These are phyloP conservation scores for Eleginops maclovinus DNA, from an alignment of 2,113 vertebrate species.

Conservation along the genomic window DNA sequence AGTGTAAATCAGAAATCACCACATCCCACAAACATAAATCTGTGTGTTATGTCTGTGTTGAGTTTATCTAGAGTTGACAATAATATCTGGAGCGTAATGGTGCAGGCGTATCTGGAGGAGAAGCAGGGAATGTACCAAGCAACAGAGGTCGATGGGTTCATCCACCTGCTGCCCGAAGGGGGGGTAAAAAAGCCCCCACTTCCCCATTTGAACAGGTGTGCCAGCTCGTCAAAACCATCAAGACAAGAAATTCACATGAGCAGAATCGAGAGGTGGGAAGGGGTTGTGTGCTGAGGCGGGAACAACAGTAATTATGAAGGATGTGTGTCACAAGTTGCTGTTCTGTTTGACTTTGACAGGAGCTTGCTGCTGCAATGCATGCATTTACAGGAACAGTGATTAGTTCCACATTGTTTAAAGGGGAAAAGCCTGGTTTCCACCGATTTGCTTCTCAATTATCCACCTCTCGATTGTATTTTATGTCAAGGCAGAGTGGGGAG, in stretches of 20 bases:
- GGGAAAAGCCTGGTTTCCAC: constrained; percentile 13
- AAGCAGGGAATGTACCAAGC: constrained; percentile 24
- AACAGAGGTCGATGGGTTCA: constrained; percentile 57
- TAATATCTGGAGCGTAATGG: not conserved
- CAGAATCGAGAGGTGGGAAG: constrained; percentile 14
- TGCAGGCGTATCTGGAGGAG: not conserved
- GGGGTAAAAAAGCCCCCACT: constrained; percentile 18
- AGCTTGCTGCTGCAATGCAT: not conserved
- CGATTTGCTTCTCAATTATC: constrained; percentile 41
- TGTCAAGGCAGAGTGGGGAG: not conserved
- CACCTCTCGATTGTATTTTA: constrained; percentile 25
- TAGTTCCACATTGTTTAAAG: constrained; percentile 33
- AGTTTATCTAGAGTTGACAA: not conserved
- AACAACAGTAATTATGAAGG: constrained; percentile 57
- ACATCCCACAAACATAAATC: not conserved
- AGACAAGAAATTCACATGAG: constrained; percentile 57
- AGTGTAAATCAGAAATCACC: not conserved
- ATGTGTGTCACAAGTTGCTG: constrained; percentile 9
- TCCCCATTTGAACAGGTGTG: constrained; percentile 70
- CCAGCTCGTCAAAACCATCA: constrained; percentile 35
- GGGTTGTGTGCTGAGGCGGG: constrained; percentile 1
- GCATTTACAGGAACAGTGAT: not conserved
- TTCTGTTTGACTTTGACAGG: not conserved
- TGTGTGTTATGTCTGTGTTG: not conserved
- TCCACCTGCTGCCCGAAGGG: constrained; percentile 71